Evolutionary conservation across 2,888 invertebrate species (phyloP).

Genomic region (Cryptophagus acutangulus): DNA sequence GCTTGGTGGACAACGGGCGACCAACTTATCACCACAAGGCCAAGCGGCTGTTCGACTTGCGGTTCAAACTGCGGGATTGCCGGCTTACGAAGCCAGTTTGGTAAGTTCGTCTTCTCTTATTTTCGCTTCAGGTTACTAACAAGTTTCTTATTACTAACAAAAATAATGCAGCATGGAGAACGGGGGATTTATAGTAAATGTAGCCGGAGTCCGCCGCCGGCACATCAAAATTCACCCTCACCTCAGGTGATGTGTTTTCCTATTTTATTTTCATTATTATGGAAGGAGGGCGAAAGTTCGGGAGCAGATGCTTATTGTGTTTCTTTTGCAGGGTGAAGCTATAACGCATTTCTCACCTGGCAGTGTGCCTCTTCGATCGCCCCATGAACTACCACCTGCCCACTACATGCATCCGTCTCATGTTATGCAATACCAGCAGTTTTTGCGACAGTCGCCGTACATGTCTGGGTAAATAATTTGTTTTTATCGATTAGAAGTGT

Average conservation of each 20-base stretch:
- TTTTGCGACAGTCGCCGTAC: slow-evolving; percentile 47
- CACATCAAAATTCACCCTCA: slow-evolving; percentile 75
- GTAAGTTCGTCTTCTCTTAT: slow-evolving; percentile 52
- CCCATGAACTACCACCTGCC: slow-evolving; percentile 47
- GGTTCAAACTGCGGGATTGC: slow-evolving; percentile 53
- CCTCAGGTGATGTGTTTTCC: slow-evolving; percentile 55
- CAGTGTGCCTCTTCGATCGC: slow-evolving; percentile 39
- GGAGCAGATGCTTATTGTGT: slow-evolving; percentile 2
- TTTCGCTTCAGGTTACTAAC: not conserved
- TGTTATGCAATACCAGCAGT: slow-evolving; percentile 55
- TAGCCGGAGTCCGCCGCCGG: slow-evolving; percentile 75
- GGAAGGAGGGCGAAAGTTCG: no score
- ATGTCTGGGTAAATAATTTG: slow-evolving; percentile 1
- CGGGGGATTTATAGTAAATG: slow-evolving; percentile 42
- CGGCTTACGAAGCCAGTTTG: slow-evolving; percentile 63
- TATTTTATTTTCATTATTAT: no score
- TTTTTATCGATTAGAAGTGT: not conserved
- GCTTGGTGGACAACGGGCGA: slow-evolving; percentile 50
- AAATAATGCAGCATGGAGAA: slow-evolving; percentile 55
- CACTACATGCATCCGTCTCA: slow-evolving; percentile 54
- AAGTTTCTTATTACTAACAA: no score
- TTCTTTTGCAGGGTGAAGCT: slow-evolving; percentile 53
- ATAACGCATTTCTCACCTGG: slow-evolving; percentile 52
- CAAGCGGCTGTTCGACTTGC: slow-evolving; percentile 53
- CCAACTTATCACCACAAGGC: slow-evolving; percentile 49